Conservation (phyloP, 2,888 invertebrate genomes). For the Coelopa pilipes region DNA sequence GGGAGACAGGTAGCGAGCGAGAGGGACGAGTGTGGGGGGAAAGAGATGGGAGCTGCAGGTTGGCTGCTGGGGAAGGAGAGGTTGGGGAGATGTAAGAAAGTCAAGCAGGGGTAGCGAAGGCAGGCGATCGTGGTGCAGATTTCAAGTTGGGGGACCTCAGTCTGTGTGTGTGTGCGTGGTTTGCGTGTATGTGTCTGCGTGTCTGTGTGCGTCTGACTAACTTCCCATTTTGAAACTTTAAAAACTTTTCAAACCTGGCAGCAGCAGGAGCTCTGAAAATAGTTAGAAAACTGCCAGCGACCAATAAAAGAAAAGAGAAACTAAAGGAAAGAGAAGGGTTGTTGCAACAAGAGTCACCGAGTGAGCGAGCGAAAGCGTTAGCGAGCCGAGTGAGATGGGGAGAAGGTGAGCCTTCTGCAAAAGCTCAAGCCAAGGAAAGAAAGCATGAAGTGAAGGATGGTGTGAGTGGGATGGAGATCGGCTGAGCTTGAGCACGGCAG, state of each 20-base stretch:
- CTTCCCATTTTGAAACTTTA: slow-evolving; percentile 7
- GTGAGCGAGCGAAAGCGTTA: not conserved
- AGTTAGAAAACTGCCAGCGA: not conserved
- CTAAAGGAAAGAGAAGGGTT: too few species aligned
- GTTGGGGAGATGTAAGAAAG: not conserved
- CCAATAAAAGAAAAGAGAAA: too few species aligned
- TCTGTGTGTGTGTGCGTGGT: not conserved
- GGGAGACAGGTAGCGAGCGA: too few species aligned
- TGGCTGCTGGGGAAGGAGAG: not conserved
- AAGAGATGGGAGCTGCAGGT: too few species aligned
- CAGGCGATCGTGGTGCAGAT: not conserved
- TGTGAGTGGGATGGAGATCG: too few species aligned
- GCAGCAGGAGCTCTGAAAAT: not conserved
- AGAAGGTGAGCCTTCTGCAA: slow-evolving; percentile 9
- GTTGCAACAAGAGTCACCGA: not conserved
- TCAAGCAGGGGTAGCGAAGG: not conserved
- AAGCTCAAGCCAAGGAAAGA: not conserved
- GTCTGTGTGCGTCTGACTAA: slow-evolving; percentile 21
- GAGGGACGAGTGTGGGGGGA: too few species aligned
- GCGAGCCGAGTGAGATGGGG: too few species aligned
- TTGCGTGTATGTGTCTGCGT: not conserved
- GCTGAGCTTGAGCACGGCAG: not conserved
- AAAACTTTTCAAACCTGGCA: slow-evolving; percentile 1
- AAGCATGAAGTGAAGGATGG: too few species aligned
- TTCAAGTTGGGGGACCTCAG: too few species aligned